Evolutionary conservation across 2,888 invertebrate species (phyloP).

Genomic region (Allacma fusca): DNA sequence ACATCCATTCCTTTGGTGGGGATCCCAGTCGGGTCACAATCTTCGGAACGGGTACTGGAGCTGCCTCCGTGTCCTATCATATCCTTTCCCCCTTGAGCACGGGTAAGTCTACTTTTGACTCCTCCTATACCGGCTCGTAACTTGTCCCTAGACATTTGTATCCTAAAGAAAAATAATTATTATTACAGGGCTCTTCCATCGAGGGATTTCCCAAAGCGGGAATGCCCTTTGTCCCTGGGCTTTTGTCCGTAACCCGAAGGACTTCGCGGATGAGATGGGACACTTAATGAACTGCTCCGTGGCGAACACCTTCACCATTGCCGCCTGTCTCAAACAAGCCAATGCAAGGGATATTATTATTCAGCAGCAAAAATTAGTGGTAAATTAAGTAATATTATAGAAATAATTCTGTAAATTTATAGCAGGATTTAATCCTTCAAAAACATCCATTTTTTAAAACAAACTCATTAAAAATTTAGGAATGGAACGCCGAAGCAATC

Average conservation of each 20-base stretch:
- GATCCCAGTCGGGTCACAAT: constrained; percentile 44
- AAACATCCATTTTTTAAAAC: too few species aligned
- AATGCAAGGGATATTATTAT: neutral
- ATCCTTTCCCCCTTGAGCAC: constrained; percentile 45
- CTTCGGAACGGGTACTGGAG: constrained; percentile 49
- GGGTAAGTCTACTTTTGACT: too few species aligned
- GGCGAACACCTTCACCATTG: constrained; percentile 38
- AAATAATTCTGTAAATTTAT: too few species aligned
- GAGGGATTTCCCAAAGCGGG: constrained; percentile 31
- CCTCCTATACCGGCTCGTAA: too few species aligned
- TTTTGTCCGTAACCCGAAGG: constrained; percentile 43
- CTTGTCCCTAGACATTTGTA: too few species aligned
- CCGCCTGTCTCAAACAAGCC: constrained; percentile 25
- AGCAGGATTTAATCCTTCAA: too few species aligned
- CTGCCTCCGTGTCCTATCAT: constrained; percentile 47
- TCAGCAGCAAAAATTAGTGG: constrained; percentile 22
- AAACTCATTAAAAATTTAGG: neutral
- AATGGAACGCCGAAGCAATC: constrained; percentile 9
- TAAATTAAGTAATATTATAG: too few species aligned
- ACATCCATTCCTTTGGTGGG: constrained; percentile 51
- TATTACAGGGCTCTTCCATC: constrained; percentile 7
- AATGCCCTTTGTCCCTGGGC: constrained; percentile 50
- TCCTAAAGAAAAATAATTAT: too few species aligned
- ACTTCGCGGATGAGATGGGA: constrained; percentile 42
- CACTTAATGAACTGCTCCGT: constrained; percentile 47